Percentiles rank a stretch among this genome's conserved stretches.
Evolutionary conservation across 2,797 vertebrate species (phyloP).

Genomic region (Mormyrus hasselquistii): DNA sequence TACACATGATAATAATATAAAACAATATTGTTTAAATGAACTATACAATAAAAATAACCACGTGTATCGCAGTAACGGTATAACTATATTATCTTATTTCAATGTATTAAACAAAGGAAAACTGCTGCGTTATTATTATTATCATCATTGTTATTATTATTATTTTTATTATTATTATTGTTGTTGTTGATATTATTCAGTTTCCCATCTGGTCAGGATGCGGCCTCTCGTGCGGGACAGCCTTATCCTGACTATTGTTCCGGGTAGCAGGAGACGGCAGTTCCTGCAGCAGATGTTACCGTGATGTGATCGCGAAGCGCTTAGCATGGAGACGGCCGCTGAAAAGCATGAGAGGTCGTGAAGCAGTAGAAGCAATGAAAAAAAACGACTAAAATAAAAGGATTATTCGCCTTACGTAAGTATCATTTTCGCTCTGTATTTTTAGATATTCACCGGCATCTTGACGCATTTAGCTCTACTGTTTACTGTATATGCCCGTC

Average conservation of each 20-base stretch:
- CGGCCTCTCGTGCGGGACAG: not conserved
- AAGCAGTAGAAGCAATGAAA: conserved; percentile 54
- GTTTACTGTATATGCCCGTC: conserved; percentile 20
- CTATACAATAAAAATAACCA: not conserved
- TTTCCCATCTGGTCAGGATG: not conserved
- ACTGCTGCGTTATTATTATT: not conserved
- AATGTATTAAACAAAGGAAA: not conserved
- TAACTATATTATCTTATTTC: not conserved
- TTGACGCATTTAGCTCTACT: no score
- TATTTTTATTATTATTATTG: no score
- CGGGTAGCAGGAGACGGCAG: conserved; percentile 42
- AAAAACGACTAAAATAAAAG: conserved; percentile 26
- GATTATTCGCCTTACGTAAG: not conserved
- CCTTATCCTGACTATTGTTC: conserved; percentile 31
- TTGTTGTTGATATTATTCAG: not conserved
- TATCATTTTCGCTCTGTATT: not conserved
- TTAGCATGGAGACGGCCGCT: conserved; percentile 49
- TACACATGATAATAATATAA: not conserved
- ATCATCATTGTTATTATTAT: no score
- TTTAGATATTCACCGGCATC: not conserved
- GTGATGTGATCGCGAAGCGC: conserved; percentile 51
- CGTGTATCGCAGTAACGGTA: not conserved
- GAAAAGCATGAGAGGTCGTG: conserved; percentile 34
- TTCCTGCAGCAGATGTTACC: conserved; percentile 46
- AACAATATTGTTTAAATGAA: not conserved